Evolutionary conservation across 1,140 invertebrate species (phyloP).

Genomic region (Hycleus cichorii): DNA sequence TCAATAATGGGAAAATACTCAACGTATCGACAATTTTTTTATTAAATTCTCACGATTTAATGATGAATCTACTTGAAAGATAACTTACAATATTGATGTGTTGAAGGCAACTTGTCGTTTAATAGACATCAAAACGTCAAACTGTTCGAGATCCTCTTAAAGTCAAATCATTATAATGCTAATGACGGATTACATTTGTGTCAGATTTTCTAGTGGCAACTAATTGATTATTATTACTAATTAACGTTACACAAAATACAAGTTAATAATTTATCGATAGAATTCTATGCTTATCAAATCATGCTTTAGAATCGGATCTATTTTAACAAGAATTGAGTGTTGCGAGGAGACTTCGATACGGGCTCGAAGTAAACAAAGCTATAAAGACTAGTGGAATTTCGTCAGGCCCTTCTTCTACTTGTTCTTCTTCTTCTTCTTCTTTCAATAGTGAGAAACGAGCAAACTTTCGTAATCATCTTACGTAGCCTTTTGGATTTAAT

Average conservation of each 20-base stretch:
- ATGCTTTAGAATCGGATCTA: no score
- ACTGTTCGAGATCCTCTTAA: no score
- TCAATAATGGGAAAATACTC: no score
- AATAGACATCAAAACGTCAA: neutral
- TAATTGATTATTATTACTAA: no score
- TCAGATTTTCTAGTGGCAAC: no score
- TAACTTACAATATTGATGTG: neutral
- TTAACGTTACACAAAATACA: no score
- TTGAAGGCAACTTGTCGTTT: neutral
- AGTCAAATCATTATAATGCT: no score
- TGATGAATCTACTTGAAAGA: neutral
- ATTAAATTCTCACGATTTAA: no score
- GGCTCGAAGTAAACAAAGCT: constrained; percentile 36
- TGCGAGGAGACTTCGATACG: constrained; percentile 30
- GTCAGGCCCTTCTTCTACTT: constrained; percentile 13
- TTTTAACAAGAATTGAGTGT: constrained; percentile 23
- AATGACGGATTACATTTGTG: no score
- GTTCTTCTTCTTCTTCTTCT: constrained; percentile 8
- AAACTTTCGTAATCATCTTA: constrained; percentile 35
- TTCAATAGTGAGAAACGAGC: constrained; percentile 29
- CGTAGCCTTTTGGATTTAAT: constrained; percentile 21
- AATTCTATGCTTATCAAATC: no score
- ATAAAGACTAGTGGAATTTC: constrained; percentile 33
- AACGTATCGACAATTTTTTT: no score
- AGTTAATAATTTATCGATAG: no score